Percentiles rank a stretch among this genome's conserved stretches.
These are phyloP conservation scores for Linyphia triangularis DNA, from an alignment of 2,888 invertebrate genomes.

Conservation along the genomic window DNA sequence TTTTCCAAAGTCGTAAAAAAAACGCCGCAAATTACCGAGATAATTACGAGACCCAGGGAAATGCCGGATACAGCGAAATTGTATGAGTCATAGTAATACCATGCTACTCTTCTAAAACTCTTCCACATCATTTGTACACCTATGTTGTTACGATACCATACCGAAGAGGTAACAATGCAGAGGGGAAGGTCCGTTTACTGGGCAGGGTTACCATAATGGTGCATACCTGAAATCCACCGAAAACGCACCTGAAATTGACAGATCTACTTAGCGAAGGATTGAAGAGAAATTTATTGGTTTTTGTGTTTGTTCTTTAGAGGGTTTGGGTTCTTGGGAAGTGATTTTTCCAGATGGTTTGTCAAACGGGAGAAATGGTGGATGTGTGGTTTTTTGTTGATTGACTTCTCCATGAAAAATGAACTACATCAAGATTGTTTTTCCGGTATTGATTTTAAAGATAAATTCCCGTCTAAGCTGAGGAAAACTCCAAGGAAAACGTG, in stretches of 20 bases:
- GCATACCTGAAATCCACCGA: neutral
- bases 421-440: too few species aligned
- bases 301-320: neutral
- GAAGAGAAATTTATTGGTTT: neutral
- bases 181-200: constrained; percentile 28
- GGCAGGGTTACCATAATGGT: constrained; percentile 28
- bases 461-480: too few species aligned
- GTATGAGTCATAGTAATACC: neutral
- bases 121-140: constrained; percentile 43
- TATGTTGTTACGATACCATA: neutral
- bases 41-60: neutral
- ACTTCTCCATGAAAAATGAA: too few species aligned
- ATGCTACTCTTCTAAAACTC: neutral
- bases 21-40: neutral
- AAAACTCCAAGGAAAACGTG: too few species aligned
- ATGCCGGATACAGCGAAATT: neutral
- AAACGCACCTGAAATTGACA: neutral
- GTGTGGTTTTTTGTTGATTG: neutral
- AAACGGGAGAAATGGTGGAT: neutral
- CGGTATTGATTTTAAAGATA: too few species aligned
- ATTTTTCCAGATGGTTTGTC: neutral
- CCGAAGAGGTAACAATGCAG: constrained; percentile 14
- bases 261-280: neutral
- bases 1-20: neutral
- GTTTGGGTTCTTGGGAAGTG: neutral